A percentile compares a stretch with the other conserved stretches of the same genome.
These are phyloP conservation scores for Anthopleura xanthogrammica DNA, from an alignment of 92 coral and sea anemone genomes.

Conservation along the genomic window DNA sequence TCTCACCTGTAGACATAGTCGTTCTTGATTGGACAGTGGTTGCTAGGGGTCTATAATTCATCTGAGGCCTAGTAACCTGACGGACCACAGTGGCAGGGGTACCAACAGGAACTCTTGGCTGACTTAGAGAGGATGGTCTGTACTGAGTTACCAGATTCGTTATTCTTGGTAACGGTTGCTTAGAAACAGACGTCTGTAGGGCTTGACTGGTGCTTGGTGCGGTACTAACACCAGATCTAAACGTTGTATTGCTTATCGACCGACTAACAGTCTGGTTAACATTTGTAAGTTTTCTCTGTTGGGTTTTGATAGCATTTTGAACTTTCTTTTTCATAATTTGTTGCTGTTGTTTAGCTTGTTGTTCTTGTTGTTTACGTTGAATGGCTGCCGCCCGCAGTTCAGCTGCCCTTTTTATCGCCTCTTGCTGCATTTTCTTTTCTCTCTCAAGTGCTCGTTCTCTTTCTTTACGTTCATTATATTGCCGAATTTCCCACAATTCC, in stretches of 20 bases:
- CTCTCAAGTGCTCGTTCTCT: conserved; percentile 90
- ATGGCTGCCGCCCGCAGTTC: conserved; percentile 82
- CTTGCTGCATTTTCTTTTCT: conserved; percentile 90
- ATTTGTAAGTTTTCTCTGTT: conserved; percentile 59
- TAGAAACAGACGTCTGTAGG: background rate
- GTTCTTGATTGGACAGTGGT: conserved; percentile 20
- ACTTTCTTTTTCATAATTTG: conserved; percentile 86
- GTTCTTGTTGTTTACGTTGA: conserved; percentile 89
- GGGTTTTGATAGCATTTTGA: conserved; percentile 91
- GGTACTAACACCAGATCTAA: conserved; percentile 19
- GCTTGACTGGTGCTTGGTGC: conserved; percentile 2
- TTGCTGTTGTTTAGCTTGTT: conserved; percentile 95
- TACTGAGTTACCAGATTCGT: conserved; percentile 18
- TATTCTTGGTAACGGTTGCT: conserved; percentile 17
- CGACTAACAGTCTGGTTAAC: background rate
- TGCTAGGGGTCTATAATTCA: conserved; percentile 27
- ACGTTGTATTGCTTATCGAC: conserved; percentile 25
- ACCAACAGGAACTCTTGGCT: conserved; percentile 31
- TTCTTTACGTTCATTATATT: conserved; percentile 89
- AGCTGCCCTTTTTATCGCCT: conserved; percentile 78
- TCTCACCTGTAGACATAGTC: background rate
- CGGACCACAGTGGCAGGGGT: conserved; percentile 20
- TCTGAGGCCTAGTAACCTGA: conserved; percentile 28
- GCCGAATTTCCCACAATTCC: conserved; percentile 98
- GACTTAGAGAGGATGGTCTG: conserved; percentile 24